A percentile compares a stretch with the other conserved stretches of the same genome.
phyloP scores from a whole-genome alignment of 2,113 vertebrate species.

The Marmota monax region DNA sequence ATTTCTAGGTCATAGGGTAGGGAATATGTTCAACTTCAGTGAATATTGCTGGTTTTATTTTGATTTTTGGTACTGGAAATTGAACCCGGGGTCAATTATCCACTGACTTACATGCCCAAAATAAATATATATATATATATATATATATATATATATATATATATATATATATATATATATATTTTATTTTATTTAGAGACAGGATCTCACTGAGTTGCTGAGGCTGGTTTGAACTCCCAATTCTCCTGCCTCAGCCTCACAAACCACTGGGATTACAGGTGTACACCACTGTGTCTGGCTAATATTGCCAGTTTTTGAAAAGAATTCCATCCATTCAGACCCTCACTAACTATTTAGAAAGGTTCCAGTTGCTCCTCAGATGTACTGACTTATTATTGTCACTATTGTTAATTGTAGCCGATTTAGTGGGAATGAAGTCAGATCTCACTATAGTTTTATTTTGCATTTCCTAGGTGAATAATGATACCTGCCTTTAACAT shows the following conservation, averaged over 20 bases:
- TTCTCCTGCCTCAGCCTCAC: no score
- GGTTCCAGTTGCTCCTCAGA: background rate
- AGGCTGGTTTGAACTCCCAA: no score
- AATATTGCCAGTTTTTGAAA: background rate
- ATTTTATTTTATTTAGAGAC: no score
- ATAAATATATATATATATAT: no score
- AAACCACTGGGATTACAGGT: no score
- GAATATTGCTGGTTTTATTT: background rate
- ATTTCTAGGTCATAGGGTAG: background rate
- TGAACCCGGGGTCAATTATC: no score
- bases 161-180: no score
- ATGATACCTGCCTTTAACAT: background rate
- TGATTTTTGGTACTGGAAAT: no score
- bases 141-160: no score
- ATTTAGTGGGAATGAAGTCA: background rate
- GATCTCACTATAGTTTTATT: background rate
- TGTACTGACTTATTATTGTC: background rate
- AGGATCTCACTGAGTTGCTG: no score
- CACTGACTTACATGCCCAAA: no score
- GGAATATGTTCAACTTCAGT: background rate
- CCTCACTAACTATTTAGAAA: background rate
- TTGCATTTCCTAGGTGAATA: background rate
- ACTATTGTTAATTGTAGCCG: background rate
- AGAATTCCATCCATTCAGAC: background rate
- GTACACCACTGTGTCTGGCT: no score